A percentile compares a stretch with the other conserved stretches of the same genome.
phyloP scores from a whole-genome alignment of 1,140 invertebrate species.

The Lysiphlebus fabarum region DNA sequence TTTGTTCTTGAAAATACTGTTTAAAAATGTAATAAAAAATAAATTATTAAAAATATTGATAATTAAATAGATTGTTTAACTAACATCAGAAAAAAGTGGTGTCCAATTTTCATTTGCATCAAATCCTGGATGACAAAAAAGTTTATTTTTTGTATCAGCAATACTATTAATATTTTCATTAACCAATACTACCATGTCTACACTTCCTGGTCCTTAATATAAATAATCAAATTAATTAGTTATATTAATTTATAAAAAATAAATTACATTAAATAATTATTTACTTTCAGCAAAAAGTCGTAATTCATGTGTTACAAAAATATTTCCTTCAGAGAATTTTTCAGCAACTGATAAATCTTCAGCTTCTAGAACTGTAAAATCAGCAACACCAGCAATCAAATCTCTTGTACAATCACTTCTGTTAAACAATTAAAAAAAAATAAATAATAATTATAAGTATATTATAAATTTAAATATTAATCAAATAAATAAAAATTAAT shows the following conservation, averaged over 20 bases:
- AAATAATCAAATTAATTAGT: constrained; percentile 13
- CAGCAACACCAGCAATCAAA: constrained; percentile 69
- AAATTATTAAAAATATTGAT: constrained; percentile 7
- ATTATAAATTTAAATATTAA: background rate
- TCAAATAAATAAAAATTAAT: background rate
- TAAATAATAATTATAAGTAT: background rate
- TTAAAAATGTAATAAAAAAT: constrained; percentile 26
- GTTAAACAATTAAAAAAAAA: constrained; percentile 14
- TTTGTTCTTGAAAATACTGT: constrained; percentile 70
- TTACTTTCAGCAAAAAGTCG: constrained; percentile 53
- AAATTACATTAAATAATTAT: background rate
- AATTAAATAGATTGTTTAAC: constrained; percentile 21
- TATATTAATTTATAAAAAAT: constrained; percentile 1
- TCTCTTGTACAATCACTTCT: constrained; percentile 74
- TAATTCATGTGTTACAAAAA: constrained; percentile 69
- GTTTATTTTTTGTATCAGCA: constrained; percentile 64
- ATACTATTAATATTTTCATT: constrained; percentile 59
- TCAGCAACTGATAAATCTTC: constrained; percentile 74
- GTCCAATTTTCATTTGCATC: constrained; percentile 62
- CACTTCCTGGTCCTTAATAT: constrained; percentile 59
- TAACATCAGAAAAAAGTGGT: constrained; percentile 64
- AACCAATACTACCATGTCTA: constrained; percentile 69
- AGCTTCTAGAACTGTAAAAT: constrained; percentile 77
- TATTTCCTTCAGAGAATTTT: constrained; percentile 60
- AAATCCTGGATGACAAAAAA: constrained; percentile 73